Evolutionary conservation across 2,113 vertebrate genomes (phyloP).

Genomic region (Notiomystis cincta): DNA sequence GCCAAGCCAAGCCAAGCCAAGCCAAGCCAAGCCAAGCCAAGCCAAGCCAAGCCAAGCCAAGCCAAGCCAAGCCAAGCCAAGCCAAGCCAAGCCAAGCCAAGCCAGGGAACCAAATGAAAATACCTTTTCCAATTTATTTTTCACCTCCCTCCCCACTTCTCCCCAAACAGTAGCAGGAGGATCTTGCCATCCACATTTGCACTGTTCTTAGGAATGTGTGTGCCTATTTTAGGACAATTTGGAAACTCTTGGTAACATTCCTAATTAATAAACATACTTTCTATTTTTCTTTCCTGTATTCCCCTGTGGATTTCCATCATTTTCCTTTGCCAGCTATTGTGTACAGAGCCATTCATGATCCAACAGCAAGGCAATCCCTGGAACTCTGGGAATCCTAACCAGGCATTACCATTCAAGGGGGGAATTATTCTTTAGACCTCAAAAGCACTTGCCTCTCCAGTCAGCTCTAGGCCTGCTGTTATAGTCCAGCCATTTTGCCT

Average conservation of each 20-base stretch:
- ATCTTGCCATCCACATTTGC: background rate
- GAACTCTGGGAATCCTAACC: constrained; percentile 17
- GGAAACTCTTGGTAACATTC: constrained; percentile 20
- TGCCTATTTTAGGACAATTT: constrained; percentile 1
- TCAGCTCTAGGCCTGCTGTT: background rate
- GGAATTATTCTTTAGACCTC: background rate
- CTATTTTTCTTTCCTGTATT: background rate
- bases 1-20: background rate
- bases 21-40: background rate
- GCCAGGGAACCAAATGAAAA: background rate
- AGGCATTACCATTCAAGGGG: background rate
- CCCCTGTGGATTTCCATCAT: background rate
- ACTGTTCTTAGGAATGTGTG: background rate
- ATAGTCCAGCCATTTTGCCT: background rate
- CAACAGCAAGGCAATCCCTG: background rate
- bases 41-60: background rate
- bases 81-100: background rate
- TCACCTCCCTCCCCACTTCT: background rate
- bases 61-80: background rate
- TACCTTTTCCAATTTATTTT: background rate
- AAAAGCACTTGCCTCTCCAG: background rate
- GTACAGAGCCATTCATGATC: background rate
- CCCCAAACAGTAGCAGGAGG: background rate
- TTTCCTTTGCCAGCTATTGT: constrained; percentile 36
- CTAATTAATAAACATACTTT: constrained; percentile 14